Conservation (phyloP, 2,888 invertebrate species). For the Anorthoa munda region DNA sequence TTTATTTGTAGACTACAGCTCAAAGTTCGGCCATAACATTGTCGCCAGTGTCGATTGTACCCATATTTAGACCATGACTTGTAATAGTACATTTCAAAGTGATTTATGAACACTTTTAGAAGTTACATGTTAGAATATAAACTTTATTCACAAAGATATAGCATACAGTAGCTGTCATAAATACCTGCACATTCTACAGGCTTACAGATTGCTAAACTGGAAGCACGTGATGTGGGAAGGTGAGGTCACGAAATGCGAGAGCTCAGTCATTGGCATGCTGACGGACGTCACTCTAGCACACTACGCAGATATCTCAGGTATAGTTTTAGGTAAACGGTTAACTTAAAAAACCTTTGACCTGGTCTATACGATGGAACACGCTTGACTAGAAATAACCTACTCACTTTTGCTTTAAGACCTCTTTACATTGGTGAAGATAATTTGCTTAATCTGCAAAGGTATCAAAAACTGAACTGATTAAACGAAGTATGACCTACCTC, state of each 20-base stretch:
- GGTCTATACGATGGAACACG: no score
- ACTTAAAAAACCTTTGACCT: no score
- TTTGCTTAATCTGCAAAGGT: background rate
- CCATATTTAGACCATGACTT: background rate
- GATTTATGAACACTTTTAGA: background rate
- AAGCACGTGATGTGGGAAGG: no score
- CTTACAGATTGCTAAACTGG: background rate
- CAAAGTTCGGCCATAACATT: background rate
- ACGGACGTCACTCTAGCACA: no score
- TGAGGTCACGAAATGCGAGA: no score
- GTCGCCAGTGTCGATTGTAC: background rate
- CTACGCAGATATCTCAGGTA: no score
- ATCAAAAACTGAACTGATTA: background rate
- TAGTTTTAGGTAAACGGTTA: no score
- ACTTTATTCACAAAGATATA: background rate
- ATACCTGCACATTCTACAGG: background rate
- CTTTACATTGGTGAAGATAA: background rate
- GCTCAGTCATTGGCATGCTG: no score
- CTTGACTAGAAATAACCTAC: no score
- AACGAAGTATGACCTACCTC: slow-evolving; percentile 87
- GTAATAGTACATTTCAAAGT: background rate
- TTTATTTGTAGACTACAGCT: background rate
- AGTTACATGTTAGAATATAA: no score
- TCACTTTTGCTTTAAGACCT: no score
- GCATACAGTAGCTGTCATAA: background rate